Evolutionary conservation across 2,113 vertebrate species (phyloP).

Genomic region (Chiloscyllium plagiosum): DNA sequence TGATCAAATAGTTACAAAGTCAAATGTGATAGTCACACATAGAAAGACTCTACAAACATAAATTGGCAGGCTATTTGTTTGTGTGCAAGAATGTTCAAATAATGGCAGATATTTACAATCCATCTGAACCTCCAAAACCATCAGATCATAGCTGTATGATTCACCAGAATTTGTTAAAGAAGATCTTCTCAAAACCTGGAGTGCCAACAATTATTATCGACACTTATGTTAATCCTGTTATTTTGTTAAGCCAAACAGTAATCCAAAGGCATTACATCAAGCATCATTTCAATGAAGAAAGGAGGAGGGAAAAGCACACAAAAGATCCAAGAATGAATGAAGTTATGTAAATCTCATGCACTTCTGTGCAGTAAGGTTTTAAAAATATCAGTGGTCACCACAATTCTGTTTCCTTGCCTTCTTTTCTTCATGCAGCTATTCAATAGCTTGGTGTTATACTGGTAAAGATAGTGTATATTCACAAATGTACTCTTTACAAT

Average conservation of each 20-base stretch:
- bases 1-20: neutral
- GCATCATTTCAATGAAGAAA: neutral
- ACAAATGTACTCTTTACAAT: neutral
- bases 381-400: neutral
- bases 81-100: neutral
- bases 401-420: neutral
- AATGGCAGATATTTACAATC: neutral
- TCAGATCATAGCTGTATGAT: neutral
- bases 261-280: neutral
- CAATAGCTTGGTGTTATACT: neutral
- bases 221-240: neutral
- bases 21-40: neutral
- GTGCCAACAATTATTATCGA: neutral
- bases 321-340: neutral
- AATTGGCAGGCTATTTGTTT: neutral
- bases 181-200: neutral
- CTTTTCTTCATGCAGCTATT: neutral
- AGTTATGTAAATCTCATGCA: neutral
- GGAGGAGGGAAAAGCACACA: neutral
- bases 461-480: neutral
- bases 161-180: neutral
- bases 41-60: neutral
- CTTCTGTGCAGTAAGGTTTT: neutral
- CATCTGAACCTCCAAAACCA: neutral
- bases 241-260: neutral